These are phyloP conservation scores for Epinotia ramella DNA, from an alignment of 2,888 invertebrate genomes.

Conservation along the genomic window DNA sequence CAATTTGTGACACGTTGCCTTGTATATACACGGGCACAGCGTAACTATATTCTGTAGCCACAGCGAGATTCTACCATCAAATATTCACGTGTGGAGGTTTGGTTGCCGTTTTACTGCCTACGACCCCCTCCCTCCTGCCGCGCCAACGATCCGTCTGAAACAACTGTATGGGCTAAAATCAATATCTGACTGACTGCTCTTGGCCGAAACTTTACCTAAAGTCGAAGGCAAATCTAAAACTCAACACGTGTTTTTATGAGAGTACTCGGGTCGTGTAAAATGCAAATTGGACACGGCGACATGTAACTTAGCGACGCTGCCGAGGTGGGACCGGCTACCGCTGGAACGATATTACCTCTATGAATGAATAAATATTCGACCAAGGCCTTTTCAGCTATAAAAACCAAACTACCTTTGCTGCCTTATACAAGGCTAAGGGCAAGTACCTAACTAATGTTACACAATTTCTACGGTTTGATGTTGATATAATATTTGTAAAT, in stretches of 20 bases:
- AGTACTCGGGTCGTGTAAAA: slow-evolving; percentile 6
- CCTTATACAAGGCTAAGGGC: slow-evolving; percentile 37
- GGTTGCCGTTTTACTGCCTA: slow-evolving; percentile 79
- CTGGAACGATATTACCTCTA: slow-evolving; percentile 17
- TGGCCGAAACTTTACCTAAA: slow-evolving; percentile 63
- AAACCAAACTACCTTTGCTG: slow-evolving; percentile 1
- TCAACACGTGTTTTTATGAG: slow-evolving; percentile 10
- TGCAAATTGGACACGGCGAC: slow-evolving; percentile 11
- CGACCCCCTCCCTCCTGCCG: slow-evolving; percentile 50
- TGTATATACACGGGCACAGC: slow-evolving; percentile 50
- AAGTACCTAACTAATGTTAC: slow-evolving; percentile 21
- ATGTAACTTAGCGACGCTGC: not conserved
- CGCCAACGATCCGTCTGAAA: slow-evolving; percentile 71
- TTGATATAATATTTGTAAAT: slow-evolving; percentile 29
- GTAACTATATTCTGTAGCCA: slow-evolving; percentile 62
- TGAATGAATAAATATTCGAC: slow-evolving; percentile 18
- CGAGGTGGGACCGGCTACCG: not conserved
- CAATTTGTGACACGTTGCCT: slow-evolving; percentile 28
- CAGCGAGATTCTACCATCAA: slow-evolving; percentile 81
- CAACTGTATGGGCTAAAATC: slow-evolving; percentile 83
- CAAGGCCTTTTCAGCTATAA: slow-evolving; percentile 25
- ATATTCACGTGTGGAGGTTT: slow-evolving; percentile 82
- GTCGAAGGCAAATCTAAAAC: slow-evolving; percentile 3
- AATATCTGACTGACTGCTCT: slow-evolving; percentile 70
- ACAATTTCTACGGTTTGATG: slow-evolving; percentile 31